phyloP scores from a whole-genome alignment of 2,113 vertebrate genomes.

The Gymnarchus niloticus region DNA sequence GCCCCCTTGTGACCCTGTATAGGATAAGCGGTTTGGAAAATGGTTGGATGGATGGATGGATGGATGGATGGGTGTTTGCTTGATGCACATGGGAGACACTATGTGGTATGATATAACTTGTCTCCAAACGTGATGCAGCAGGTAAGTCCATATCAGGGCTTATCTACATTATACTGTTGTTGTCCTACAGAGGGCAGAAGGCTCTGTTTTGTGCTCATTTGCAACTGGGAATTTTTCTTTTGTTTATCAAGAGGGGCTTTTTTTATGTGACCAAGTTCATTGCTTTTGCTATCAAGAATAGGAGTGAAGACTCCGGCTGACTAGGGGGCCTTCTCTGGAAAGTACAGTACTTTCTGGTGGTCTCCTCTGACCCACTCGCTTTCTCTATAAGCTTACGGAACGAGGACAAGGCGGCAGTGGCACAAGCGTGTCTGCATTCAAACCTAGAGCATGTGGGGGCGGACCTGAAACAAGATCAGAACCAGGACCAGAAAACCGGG shows the following conservation, averaged over 20 bases:
- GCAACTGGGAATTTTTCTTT: too few relatives aligned
- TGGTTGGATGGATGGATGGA: neutral
- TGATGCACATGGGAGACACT: too few relatives aligned
- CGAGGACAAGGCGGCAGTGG: neutral
- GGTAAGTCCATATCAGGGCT: too few relatives aligned
- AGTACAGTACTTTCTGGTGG: too few relatives aligned
- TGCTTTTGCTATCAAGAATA: too few relatives aligned
- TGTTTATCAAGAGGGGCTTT: too few relatives aligned
- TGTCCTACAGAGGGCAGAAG: too few relatives aligned
- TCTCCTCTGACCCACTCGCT: neutral
- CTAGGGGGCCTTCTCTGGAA: neutral
- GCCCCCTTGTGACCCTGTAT: too few relatives aligned
- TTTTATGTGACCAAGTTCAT: too few relatives aligned
- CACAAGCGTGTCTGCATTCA: neutral
- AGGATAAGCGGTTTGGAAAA: too few relatives aligned
- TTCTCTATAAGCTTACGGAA: neutral
- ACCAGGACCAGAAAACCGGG: neutral
- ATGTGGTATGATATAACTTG: neutral
- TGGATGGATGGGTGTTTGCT: neutral
- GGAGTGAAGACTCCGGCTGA: neutral
- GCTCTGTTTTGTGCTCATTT: too few relatives aligned
- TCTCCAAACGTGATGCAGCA: neutral
- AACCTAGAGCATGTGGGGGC: neutral
- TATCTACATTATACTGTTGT: too few relatives aligned
- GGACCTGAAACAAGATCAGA: neutral